Conservation (phyloP, 2,888 invertebrate species). For the Oscheius sp. region DNA sequence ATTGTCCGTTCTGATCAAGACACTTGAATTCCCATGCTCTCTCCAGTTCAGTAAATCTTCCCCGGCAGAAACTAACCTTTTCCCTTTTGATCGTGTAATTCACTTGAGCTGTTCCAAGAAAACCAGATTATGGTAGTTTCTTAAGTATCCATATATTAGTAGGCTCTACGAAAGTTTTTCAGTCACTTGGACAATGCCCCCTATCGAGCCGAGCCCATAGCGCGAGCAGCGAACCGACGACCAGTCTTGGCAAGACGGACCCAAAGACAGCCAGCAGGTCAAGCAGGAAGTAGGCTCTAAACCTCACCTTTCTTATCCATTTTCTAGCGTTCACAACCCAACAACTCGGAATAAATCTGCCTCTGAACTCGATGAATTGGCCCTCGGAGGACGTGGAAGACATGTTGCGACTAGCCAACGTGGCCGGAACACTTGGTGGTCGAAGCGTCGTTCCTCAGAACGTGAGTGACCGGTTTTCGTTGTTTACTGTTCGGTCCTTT, state of each 20-base stretch:
- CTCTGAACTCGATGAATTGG: constrained; percentile 30
- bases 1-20: no score
- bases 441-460: constrained; percentile 5
- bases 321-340: constrained; percentile 24
- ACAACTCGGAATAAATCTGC: constrained; percentile 16
- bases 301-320: background rate
- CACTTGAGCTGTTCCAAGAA: no score
- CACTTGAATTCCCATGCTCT: no score
- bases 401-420: constrained; percentile 33
- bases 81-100: no score
- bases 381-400: constrained; percentile 37
- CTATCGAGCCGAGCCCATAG: constrained; percentile 38
- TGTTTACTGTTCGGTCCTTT: background rate
- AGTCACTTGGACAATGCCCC: constrained; percentile 22
- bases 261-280: constrained; percentile 36
- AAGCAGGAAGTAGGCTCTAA: constrained; percentile 33
- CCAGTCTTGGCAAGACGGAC: constrained; percentile 49
- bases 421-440: background rate
- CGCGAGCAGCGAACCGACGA: constrained; percentile 35
- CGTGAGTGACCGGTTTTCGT: constrained; percentile 1
- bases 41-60: no score
- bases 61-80: no score
- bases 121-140: no score
- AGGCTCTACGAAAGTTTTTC: background rate
- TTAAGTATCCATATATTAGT: no score